These are phyloP conservation scores for Sparidentex hasta DNA, from an alignment of 2,797 vertebrate genomes.

Conservation along the genomic window DNA sequence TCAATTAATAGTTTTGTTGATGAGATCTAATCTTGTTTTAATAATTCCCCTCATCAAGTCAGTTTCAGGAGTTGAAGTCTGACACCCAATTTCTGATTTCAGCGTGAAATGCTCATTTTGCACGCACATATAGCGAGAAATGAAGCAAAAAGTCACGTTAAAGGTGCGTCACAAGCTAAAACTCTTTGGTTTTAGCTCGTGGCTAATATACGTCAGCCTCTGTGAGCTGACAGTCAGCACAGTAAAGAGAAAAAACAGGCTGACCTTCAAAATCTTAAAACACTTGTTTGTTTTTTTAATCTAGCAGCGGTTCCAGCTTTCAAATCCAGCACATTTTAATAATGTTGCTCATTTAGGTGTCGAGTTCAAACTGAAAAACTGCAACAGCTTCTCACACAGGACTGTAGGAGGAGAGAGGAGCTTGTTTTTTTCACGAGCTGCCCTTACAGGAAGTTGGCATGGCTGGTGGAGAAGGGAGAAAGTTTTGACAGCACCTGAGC, in stretches of 20 bases:
- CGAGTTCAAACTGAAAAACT: not conserved
- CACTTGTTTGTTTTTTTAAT: not conserved
- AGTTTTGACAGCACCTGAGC: slow-evolving; percentile 58
- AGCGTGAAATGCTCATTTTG: not conserved
- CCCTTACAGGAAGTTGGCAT: slow-evolving; percentile 22
- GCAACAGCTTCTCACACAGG: not conserved
- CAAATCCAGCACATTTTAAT: not conserved
- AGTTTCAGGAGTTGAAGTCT: not conserved
- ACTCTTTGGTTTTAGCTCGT: no score
- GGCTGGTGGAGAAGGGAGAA: slow-evolving; percentile 32
- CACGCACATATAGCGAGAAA: not conserved
- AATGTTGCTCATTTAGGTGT: not conserved
- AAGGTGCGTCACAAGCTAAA: not conserved
- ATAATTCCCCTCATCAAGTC: not conserved
- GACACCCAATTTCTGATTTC: not conserved
- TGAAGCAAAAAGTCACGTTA: not conserved
- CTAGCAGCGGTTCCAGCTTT: not conserved
- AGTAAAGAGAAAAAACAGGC: not conserved
- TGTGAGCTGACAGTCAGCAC: not conserved
- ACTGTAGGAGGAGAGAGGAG: not conserved
- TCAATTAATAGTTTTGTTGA: not conserved
- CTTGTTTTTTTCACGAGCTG: slow-evolving; percentile 9
- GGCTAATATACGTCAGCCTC: not conserved
- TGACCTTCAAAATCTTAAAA: slow-evolving; percentile 15
- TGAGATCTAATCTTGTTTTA: not conserved